phyloP scores from a whole-genome alignment of 2,797 vertebrate species.

The Limnodromus scolopaceus region DNA sequence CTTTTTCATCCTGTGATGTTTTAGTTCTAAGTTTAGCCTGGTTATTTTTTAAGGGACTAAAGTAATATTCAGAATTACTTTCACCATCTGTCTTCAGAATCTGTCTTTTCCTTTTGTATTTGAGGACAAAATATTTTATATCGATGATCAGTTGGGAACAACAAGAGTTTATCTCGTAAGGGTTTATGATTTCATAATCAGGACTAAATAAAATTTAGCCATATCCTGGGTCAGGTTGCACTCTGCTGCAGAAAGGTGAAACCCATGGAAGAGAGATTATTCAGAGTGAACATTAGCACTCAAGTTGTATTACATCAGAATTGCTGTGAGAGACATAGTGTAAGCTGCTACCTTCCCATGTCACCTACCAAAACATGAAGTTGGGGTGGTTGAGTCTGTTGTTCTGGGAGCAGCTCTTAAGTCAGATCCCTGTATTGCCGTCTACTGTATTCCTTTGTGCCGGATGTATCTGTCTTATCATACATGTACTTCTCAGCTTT shows the following conservation, averaged over 20 bases:
- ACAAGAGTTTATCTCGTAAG: background rate
- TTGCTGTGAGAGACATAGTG: background rate
- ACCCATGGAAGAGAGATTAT: background rate
- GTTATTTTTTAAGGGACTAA: conserved; percentile 23
- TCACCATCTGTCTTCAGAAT: conserved; percentile 42
- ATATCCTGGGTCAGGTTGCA: background rate
- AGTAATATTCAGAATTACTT: conserved; percentile 33
- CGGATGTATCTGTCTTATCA: background rate
- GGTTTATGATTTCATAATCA: background rate
- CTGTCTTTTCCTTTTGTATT: conserved; percentile 36
- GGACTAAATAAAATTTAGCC: background rate
- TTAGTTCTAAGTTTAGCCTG: conserved; percentile 34
- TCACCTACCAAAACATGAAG: background rate
- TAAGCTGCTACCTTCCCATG: background rate
- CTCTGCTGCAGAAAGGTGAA: background rate
- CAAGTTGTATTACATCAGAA: background rate
- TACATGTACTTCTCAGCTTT: background rate
- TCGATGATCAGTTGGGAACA: background rate
- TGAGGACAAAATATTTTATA: background rate
- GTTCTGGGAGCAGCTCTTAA: background rate
- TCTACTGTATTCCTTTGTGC: background rate
- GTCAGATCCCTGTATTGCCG: background rate
- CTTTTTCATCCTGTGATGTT: conserved; percentile 23
- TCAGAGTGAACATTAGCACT: background rate
- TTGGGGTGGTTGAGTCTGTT: background rate